A percentile compares a stretch with the other conserved stretches of the same genome.
These are phyloP conservation scores for Resseliella maxima DNA, from an alignment of 2,888 invertebrate species.

Conservation along the genomic window DNA sequence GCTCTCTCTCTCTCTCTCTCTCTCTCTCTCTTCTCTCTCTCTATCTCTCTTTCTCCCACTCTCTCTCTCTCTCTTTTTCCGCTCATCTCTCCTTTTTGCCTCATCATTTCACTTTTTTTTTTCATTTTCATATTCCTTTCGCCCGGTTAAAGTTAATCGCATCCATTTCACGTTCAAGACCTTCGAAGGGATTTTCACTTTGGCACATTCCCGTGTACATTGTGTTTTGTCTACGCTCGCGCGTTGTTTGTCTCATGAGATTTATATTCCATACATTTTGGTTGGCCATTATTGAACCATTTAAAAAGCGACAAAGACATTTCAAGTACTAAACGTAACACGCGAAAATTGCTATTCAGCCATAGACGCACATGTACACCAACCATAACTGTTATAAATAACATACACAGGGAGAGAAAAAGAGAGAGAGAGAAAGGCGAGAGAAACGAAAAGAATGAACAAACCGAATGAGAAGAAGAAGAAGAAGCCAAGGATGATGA, in stretches of 20 bases:
- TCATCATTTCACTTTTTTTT: not conserved
- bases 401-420: not conserved
- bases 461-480: too few species aligned
- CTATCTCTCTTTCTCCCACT: not conserved
- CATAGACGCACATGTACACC: constrained; percentile 10
- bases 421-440: not conserved
- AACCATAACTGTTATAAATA: not conserved
- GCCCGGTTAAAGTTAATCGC: constrained; percentile 45
- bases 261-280: constrained; percentile 19
- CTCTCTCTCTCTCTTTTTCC: not conserved
- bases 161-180: constrained; percentile 20
- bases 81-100: too few species aligned
- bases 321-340: not conserved
- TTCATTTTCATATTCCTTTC: too few species aligned
- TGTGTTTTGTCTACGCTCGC: not conserved
- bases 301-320: constrained; percentile 31
- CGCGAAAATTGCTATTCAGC: constrained; percentile 35
- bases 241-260: constrained; percentile 3
- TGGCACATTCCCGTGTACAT: not conserved
- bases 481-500: not conserved
- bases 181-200: not conserved
- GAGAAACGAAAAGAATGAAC: too few species aligned
- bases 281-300: constrained; percentile 51
- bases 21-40: not conserved
- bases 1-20: too few species aligned